These are phyloP conservation scores for Hydrophis major DNA, from an alignment of 2,797 vertebrate genomes.

Conservation along the genomic window DNA sequence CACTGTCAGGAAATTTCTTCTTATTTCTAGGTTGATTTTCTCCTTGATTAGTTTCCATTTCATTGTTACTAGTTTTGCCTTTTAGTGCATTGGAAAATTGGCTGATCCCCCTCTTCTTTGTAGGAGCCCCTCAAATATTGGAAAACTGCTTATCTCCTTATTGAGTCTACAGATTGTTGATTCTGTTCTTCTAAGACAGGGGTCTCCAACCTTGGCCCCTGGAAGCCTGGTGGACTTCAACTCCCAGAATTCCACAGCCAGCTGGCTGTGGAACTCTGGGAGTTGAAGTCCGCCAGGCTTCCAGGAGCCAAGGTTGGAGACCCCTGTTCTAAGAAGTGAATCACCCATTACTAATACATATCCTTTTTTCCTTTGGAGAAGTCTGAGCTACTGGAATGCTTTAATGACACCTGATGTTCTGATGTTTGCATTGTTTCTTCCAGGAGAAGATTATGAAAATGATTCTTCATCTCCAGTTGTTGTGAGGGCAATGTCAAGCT, in stretches of 20 bases:
- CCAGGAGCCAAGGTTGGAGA: no score
- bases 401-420: background rate
- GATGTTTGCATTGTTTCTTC: background rate
- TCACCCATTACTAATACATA: background rate
- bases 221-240: no score
- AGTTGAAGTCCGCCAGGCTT: no score
- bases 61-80: background rate
- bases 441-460: background rate
- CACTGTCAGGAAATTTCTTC: background rate
- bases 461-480: background rate
- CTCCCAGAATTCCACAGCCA: no score
- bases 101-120: background rate
- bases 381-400: background rate
- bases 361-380: background rate
- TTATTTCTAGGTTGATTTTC: background rate
- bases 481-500: background rate
- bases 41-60: background rate
- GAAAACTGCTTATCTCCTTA: background rate
- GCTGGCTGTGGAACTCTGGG: no score
- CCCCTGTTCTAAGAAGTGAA: background rate
- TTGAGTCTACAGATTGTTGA: background rate
- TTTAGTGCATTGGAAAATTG: background rate
- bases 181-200: background rate
- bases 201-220: no score
- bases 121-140: background rate